These are phyloP conservation scores for Falco novaeseelandiae DNA, from an alignment of 2,797 vertebrate genomes.

Conservation along the genomic window DNA sequence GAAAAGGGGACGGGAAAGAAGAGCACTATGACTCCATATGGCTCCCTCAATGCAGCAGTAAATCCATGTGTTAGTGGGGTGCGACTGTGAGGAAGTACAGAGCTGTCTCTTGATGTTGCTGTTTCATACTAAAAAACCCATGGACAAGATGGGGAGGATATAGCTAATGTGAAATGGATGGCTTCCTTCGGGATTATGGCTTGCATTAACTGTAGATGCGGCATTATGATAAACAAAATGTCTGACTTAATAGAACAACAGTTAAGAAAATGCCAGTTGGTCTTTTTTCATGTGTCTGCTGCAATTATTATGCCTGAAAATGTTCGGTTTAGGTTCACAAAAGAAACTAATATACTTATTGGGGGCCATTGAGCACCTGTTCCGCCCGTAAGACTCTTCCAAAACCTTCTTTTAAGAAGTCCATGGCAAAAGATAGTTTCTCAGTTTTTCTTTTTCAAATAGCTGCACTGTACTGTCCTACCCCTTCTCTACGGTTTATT, in stretches of 20 bases:
- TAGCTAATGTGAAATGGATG: slow-evolving; percentile 20
- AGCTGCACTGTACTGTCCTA: not conserved
- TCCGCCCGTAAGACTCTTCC: not conserved
- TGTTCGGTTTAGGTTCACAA: not conserved
- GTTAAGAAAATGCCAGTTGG: not conserved
- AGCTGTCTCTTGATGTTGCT: slow-evolving; percentile 15
- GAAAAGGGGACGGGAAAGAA: not conserved
- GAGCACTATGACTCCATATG: not conserved
- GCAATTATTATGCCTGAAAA: not conserved
- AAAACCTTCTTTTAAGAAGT: not conserved
- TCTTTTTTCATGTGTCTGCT: not conserved
- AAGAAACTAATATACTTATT: not conserved
- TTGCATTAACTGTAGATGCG: not conserved
- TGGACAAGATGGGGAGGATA: not conserved
- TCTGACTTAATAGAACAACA: not conserved
- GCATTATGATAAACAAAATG: not conserved
- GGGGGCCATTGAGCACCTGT: not conserved
- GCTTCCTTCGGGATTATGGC: not conserved
- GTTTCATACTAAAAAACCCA: not conserved
- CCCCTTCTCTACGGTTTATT: not conserved
- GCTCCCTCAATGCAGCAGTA: not conserved
- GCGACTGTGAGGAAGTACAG: slow-evolving; percentile 10
- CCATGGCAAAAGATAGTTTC: not conserved
- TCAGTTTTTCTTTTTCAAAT: not conserved
- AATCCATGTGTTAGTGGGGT: slow-evolving; percentile 28